Percentiles rank a stretch among this genome's conserved stretches.
phyloP scores from a whole-genome alignment of 2,888 invertebrate genomes.

The Dasysyrphus tricinctus region DNA sequence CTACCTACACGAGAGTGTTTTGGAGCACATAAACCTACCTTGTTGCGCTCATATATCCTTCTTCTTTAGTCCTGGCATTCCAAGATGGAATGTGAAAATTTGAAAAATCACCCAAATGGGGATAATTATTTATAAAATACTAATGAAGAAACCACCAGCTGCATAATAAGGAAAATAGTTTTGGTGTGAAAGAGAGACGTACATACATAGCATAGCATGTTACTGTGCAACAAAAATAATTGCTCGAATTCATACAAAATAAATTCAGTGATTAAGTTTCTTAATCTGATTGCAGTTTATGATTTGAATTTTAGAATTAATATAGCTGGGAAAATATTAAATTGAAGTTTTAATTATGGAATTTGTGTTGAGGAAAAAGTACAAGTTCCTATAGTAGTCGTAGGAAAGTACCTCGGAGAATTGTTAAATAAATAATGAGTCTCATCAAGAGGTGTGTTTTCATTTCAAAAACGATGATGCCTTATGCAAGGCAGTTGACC shows the following conservation, averaged over 20 bases:
- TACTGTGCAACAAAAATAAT: constrained; percentile 20
- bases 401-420: too few relatives aligned
- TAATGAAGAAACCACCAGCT: constrained; percentile 47
- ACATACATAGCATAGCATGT: not conserved
- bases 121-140: constrained; percentile 67
- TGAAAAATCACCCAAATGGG: constrained; percentile 72
- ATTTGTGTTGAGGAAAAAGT: too few relatives aligned
- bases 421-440: too few relatives aligned
- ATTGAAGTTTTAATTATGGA: constrained; percentile 8
- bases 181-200: constrained; percentile 5
- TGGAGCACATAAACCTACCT: constrained; percentile 18
- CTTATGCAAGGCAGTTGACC: too few relatives aligned
- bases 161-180: constrained; percentile 18
- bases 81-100: constrained; percentile 65
- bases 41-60: constrained; percentile 30
- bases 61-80: constrained; percentile 14
- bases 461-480: too few relatives aligned
- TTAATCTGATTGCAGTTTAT: constrained; percentile 25
- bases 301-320: not conserved
- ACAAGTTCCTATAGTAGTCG: too few relatives aligned
- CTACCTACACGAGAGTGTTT: constrained; percentile 19
- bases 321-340: not conserved
- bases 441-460: too few relatives aligned
- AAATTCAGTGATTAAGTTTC: constrained; percentile 9
- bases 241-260: constrained; percentile 25